Percentiles rank a stretch among this genome's conserved stretches.
These are phyloP conservation scores for Perognathus longimembris DNA, from an alignment of 2,113 vertebrate species.

Conservation along the genomic window DNA sequence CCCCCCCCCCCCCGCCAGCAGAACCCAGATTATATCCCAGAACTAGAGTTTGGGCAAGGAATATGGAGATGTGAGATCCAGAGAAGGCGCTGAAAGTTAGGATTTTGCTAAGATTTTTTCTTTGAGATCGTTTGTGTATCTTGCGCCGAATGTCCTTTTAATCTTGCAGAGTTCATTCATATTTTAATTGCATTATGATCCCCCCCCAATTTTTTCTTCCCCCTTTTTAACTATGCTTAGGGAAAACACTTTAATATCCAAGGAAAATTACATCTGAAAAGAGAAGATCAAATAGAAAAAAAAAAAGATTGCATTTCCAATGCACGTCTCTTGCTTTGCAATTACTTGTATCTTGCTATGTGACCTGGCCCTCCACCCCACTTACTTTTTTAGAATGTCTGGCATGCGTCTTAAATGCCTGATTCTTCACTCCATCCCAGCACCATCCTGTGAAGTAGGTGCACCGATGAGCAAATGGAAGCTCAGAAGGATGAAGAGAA, in stretches of 20 bases:
- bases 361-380: background rate
- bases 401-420: background rate
- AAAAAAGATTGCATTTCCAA: background rate
- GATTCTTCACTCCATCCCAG: background rate
- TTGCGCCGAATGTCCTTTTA: background rate
- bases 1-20: too few relatives aligned
- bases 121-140: background rate
- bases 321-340: background rate
- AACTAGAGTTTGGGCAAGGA: background rate
- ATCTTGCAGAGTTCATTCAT: background rate
- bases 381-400: background rate
- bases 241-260: slow-evolving; percentile 30
- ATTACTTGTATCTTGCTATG: background rate
- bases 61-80: background rate
- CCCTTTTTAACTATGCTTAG: background rate
- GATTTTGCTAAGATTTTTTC: background rate
- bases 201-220: background rate
- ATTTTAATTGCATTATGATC: background rate
- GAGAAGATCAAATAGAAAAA: background rate
- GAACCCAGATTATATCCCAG: background rate
- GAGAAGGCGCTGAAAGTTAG: background rate
- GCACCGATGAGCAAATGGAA: background rate
- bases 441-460: background rate
- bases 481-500: background rate
- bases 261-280: background rate